phyloP scores from a whole-genome alignment of 2,888 invertebrate species.

The Philonicus albiceps region DNA sequence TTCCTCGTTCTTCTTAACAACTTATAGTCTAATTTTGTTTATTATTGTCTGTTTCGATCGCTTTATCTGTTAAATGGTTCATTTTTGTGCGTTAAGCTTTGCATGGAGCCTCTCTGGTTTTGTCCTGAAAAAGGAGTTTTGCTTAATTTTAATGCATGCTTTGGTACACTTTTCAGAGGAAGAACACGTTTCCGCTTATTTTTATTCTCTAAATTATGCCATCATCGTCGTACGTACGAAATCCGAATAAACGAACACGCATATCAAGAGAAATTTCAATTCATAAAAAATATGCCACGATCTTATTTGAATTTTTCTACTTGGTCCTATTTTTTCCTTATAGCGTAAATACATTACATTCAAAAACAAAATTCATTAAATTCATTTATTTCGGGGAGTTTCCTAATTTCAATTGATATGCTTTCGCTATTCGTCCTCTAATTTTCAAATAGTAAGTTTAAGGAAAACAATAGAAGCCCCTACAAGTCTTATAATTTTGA shows the following conservation, averaged over 20 bases:
- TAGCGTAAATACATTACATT: too few relatives aligned
- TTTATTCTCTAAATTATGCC: background rate
- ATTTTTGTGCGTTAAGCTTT: slow-evolving; percentile 6
- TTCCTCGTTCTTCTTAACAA: slow-evolving; percentile 13
- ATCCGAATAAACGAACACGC: background rate
- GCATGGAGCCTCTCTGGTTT: background rate
- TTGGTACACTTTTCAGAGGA: background rate
- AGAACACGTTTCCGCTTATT: background rate
- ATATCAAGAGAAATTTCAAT: too few relatives aligned
- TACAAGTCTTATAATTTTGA: too few relatives aligned
- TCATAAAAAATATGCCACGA: too few relatives aligned
- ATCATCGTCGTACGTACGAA: background rate
- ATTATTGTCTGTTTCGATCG: background rate
- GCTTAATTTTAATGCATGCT: background rate
- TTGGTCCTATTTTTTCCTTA: too few relatives aligned
- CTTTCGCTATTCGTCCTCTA: too few relatives aligned
- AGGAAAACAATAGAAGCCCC: too few relatives aligned
- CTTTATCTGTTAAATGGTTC: background rate
- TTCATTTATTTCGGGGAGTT: too few relatives aligned
- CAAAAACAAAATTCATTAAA: too few relatives aligned
- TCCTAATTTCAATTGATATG: too few relatives aligned
- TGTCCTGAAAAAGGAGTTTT: background rate
- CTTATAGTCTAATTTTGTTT: background rate
- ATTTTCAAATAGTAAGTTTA: too few relatives aligned
- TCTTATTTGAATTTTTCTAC: too few relatives aligned